These are phyloP conservation scores for Loxodonta africana DNA, from an alignment of 2,113 vertebrate genomes.

Conservation along the genomic window DNA sequence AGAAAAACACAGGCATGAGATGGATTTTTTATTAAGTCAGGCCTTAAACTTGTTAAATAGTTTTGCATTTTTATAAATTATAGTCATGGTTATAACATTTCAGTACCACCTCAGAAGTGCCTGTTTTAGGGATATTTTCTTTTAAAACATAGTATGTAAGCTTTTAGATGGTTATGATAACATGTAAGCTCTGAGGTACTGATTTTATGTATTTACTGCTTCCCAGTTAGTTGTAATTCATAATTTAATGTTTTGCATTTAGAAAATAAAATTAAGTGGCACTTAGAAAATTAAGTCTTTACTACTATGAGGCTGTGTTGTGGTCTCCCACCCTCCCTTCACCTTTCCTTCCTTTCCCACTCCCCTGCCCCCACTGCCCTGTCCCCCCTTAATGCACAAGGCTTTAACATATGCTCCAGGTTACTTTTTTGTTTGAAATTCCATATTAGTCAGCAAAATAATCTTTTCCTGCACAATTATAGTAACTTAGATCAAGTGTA, in stretches of 20 bases:
- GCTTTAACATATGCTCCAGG: conserved; percentile 82
- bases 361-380: conserved; percentile 39
- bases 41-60: conserved; percentile 68
- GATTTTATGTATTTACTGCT: conserved; percentile 76
- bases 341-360: conserved; percentile 36
- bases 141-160: conserved; percentile 66
- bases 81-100: conserved; percentile 64
- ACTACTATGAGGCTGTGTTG: conserved; percentile 80
- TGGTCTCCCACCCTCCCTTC: conserved; percentile 68
- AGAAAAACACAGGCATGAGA: conserved; percentile 78
- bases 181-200: conserved; percentile 60
- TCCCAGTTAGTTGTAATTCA: conserved; percentile 79
- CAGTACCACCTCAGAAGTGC: conserved; percentile 48
- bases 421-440: conserved; percentile 82
- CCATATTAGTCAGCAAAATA: conserved; percentile 86
- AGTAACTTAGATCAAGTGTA: conserved; percentile 90
- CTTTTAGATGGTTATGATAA: conserved; percentile 72
- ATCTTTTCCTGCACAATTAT: conserved; percentile 88
- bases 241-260: conserved; percentile 77
- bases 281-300: conserved; percentile 80
- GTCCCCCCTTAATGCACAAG: conserved; percentile 82
- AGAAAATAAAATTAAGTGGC: conserved; percentile 78
- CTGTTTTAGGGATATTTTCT: conserved; percentile 78
- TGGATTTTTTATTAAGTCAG: conserved; percentile 79
- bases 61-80: conserved; percentile 74